Percentiles rank a stretch among this genome's conserved stretches.
Evolutionary conservation across 2,888 invertebrate genomes (phyloP).

Genomic region (Agrochola litura): DNA sequence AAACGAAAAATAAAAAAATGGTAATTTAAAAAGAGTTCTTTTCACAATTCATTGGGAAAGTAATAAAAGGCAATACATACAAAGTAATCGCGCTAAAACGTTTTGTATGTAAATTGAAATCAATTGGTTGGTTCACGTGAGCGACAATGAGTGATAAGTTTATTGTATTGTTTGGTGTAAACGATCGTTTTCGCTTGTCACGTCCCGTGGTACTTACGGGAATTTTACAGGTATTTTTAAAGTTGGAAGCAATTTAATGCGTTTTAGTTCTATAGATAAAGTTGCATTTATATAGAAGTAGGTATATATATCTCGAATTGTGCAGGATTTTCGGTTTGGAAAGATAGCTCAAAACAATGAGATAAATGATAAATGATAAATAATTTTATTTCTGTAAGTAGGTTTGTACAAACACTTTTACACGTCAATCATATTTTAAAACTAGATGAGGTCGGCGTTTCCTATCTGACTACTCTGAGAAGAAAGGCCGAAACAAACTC

Average conservation of each 20-base stretch:
- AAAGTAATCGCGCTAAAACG: conserved; percentile 82
- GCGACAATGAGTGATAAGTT: conserved; percentile 60
- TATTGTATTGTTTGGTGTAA: conserved; percentile 46
- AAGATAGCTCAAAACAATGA: conserved; percentile 15
- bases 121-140: conserved; percentile 72
- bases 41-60: conserved; percentile 76
- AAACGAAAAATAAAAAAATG: conserved; percentile 51
- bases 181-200: conserved; percentile 52
- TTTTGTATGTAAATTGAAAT: conserved; percentile 85
- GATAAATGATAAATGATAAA: no score
- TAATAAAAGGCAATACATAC: conserved; percentile 78
- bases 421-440: no score
- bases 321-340: not conserved
- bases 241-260: not conserved
- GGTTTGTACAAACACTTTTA: no score
- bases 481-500: no score
- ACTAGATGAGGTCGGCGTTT: no score
- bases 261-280: not conserved
- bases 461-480: no score
- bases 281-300: not conserved
- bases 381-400: no score
- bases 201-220: conserved; percentile 37
- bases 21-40: conserved; percentile 70
- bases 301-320: not conserved
- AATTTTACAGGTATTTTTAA: not conserved